phyloP scores from a whole-genome alignment of 1,140 invertebrate species.

The Drosophila arizonae region DNA sequence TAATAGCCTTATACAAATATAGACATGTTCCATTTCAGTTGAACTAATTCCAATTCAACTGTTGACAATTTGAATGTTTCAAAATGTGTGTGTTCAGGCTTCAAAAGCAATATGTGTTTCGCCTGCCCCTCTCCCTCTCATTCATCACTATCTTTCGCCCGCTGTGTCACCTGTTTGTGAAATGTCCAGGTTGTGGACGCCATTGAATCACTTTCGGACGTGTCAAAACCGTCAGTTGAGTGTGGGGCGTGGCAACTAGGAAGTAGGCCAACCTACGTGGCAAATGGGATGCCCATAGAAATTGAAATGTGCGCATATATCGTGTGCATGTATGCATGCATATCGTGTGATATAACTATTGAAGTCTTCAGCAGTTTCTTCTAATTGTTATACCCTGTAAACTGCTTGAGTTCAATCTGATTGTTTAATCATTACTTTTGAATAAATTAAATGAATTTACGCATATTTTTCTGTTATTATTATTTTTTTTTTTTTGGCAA shows the following conservation, averaged over 20 bases:
- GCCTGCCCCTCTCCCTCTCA: neutral
- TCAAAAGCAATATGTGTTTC: conserved; percentile 19
- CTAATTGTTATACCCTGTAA: conserved; percentile 9
- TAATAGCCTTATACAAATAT: conserved; percentile 5
- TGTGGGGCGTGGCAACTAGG: conserved; percentile 20
- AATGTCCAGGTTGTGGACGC: conserved; percentile 35
- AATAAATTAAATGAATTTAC: too few species aligned
- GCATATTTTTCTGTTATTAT: too few species aligned
- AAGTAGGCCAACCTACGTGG: conserved; percentile 62
- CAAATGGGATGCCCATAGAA: conserved; percentile 53
- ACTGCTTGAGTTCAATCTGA: too few species aligned
- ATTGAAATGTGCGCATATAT: conserved; percentile 38
- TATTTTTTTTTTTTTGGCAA: too few species aligned
- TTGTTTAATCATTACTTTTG: too few species aligned
- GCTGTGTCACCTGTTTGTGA: neutral
- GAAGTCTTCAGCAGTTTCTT: conserved; percentile 18
- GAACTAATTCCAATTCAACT: conserved; percentile 33
- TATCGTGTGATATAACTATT: neutral
- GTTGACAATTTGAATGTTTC: conserved; percentile 43
- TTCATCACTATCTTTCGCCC: neutral
- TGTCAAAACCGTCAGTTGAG: conserved; percentile 37
- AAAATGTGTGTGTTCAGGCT: conserved; percentile 43
- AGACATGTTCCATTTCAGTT: conserved; percentile 26
- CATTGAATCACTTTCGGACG: conserved; percentile 56
- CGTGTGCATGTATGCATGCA: conserved; percentile 9